Percentiles rank a stretch among this genome's conserved stretches.
These are phyloP conservation scores for Panthera leo DNA, from an alignment of 2,113 vertebrate genomes.

Conservation along the genomic window DNA sequence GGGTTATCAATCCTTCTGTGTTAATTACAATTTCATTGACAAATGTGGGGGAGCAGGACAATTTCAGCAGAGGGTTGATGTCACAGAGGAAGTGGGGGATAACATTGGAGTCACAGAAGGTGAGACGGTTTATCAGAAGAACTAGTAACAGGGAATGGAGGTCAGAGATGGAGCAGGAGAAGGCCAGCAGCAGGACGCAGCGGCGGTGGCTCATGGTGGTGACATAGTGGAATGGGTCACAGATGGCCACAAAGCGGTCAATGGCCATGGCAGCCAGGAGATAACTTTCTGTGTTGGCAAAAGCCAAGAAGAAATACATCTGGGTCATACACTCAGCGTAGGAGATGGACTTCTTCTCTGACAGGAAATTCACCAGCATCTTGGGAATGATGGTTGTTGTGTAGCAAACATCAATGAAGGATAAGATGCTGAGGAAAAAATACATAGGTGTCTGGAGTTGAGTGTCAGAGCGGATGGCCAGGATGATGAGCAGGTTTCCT, in stretches of 20 bases:
- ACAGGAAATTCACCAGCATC: constrained; percentile 42
- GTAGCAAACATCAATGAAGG: background rate
- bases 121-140: background rate
- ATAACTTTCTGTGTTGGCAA: constrained; percentile 20
- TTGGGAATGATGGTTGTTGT: constrained; percentile 23
- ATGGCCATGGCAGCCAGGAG: constrained; percentile 5
- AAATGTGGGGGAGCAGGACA: constrained; percentile 48
- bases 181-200: background rate
- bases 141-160: constrained; percentile 5
- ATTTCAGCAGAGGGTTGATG: constrained; percentile 63
- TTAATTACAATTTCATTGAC: constrained; percentile 36
- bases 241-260: background rate
- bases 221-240: background rate
- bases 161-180: background rate
- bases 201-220: background rate
- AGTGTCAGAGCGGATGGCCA: background rate
- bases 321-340: constrained; percentile 29
- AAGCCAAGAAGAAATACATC: constrained; percentile 44
- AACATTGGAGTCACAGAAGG: constrained; percentile 66
- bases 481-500: background rate
- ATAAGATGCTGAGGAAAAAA: constrained; percentile 47
- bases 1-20: background rate
- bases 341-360: constrained; percentile 29
- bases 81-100: constrained; percentile 74
- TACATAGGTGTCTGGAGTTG: constrained; percentile 46